Conservation (phyloP, 2,113 vertebrate genomes). For the Lota lota region DNA sequence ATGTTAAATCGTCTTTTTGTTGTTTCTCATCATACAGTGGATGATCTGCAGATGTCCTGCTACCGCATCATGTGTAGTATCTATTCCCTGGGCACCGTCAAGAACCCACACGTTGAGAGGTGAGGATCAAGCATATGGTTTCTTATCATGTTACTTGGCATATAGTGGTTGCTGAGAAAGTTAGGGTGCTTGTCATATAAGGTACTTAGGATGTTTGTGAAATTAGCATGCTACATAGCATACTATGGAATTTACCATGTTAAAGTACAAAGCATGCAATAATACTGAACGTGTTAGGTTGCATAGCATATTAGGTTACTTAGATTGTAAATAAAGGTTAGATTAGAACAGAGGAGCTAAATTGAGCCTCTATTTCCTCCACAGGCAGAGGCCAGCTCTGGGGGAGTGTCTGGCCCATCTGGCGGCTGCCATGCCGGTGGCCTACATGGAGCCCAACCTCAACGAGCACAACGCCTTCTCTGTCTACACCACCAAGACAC, state of each 20-base stretch:
- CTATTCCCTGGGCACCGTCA: constrained; percentile 91
- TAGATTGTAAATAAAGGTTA: no score
- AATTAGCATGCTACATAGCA: no score
- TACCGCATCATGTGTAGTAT: constrained; percentile 93
- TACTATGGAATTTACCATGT: no score
- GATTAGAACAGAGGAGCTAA: no score
- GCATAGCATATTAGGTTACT: no score
- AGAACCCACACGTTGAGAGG: constrained; percentile 89
- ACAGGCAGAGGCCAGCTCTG: constrained; percentile 85
- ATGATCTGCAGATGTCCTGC: constrained; percentile 92
- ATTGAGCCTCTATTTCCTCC: background rate
- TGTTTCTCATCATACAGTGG: constrained; percentile 70
- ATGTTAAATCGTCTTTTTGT: constrained; percentile 6
- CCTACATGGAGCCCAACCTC: constrained; percentile 85
- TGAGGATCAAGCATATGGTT: constrained; percentile 39
- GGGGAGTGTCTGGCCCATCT: constrained; percentile 90
- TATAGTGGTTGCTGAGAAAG: no score
- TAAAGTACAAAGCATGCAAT: no score
- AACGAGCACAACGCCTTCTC: constrained; percentile 88
- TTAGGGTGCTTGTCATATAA: no score
- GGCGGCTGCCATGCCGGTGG: constrained; percentile 91
- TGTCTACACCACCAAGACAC: constrained; percentile 93
- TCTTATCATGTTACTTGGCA: no score
- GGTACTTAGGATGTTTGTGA: no score
- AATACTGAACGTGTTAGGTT: no score